A percentile compares a stretch with the other conserved stretches of the same genome.
Conservation (phyloP, 2,113 vertebrate species). For the Nothocercus julius region DNA sequence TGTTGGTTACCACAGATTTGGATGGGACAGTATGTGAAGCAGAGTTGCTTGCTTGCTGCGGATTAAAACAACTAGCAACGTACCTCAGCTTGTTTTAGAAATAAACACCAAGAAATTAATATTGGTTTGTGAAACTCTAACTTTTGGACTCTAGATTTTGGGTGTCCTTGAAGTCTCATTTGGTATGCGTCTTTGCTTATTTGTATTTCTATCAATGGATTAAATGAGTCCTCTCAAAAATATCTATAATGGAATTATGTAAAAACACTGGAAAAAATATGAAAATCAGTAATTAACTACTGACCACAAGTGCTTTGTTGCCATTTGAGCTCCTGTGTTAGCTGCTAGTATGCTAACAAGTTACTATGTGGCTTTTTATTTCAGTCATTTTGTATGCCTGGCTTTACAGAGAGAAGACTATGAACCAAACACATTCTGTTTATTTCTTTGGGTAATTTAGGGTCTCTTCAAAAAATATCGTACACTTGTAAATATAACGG, state of each 20-base stretch:
- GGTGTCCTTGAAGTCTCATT: neutral
- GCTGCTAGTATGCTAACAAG: neutral
- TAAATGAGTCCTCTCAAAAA: neutral
- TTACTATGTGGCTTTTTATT: neutral
- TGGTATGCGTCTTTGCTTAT: neutral
- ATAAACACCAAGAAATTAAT: neutral
- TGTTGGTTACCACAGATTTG: conserved; percentile 34
- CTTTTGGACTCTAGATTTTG: neutral
- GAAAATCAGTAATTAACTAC: neutral
- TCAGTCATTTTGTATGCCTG: neutral
- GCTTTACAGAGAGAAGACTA: neutral
- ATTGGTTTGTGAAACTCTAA: neutral
- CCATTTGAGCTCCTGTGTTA: neutral
- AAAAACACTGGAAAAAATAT: neutral
- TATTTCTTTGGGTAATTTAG: neutral
- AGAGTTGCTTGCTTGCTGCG: neutral
- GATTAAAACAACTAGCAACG: neutral
- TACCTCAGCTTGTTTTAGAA: neutral
- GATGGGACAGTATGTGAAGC: neutral
- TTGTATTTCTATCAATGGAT: neutral
- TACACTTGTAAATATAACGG: neutral
- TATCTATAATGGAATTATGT: neutral
- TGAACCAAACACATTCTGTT: conserved; percentile 30
- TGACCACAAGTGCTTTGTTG: neutral
- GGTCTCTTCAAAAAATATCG: neutral